Base-by-base conservation (phyloP, 2,797 vertebrate species). In the Chrosomus eos region DNA sequence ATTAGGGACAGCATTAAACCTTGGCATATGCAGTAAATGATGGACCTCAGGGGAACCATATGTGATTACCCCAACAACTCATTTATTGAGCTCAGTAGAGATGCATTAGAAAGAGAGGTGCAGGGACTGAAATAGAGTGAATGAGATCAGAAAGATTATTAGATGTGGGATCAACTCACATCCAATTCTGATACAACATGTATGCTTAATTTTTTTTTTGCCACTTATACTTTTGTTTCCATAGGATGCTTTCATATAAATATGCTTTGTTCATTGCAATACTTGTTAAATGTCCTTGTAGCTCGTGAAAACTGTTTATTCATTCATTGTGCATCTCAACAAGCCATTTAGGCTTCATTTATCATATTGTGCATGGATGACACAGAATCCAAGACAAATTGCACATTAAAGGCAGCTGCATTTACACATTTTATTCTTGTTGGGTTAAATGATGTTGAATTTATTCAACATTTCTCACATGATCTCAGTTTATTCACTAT, bases 1-100 rank as follows among this genome's bases (percentile, higher is more conserved):
- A 83, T 88, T 85, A 87, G 13, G n/a, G 60, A 71, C 66, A 68
- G 79, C 80, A 86, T 89, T 82, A 86, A 84, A 78, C 60, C 53
- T 55, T 80, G 85, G 80, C 84, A 79, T 19, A 79, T 23, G 28
- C 66, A 33, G 71, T 77, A 74, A 89, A 77, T 74, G 76, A 89
- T 81, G 80, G 71, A 31, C 23, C 78, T 82, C 85, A 45, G 60
- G 81, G 84, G 86, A 84, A 48, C 67, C 62, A 75, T 83, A 84
- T 84, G 38, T 86, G 71, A 43, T 78, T 81, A 68, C 64, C 66
- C 75, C 72, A 76, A 76, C 68, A 83, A 23, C 33, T 80, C 51
- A 85, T 88, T 85, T 78, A 89, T 64, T 86, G 74, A 84, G 55
- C 8, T 26, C 40, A 36, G 74, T 76, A 38, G 76, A 73, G 62